These are phyloP conservation scores for Zygogramma bicolorata DNA, from an alignment of 2,888 invertebrate genomes.

Conservation along the genomic window DNA sequence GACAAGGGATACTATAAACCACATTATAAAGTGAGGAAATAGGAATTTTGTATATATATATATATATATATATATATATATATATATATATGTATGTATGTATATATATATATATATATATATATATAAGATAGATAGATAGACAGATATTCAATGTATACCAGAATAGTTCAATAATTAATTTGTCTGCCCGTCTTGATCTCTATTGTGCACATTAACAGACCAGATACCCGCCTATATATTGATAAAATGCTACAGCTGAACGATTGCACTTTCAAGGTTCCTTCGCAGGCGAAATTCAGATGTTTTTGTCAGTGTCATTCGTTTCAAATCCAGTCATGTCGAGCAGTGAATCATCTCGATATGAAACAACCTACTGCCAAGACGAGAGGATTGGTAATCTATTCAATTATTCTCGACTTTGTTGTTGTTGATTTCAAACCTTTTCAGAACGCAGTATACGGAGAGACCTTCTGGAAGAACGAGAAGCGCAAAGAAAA, in stretches of 20 bases:
- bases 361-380: conserved; percentile 30
- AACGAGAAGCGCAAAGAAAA: conserved; percentile 11
- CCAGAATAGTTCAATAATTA: too few relatives aligned
- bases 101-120: too few relatives aligned
- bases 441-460: conserved; percentile 4
- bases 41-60: too few relatives aligned
- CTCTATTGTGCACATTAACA: neutral
- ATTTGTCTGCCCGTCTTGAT: too few relatives aligned
- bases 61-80: too few relatives aligned
- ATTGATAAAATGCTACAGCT: neutral
- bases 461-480: conserved; percentile 14
- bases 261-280: neutral
- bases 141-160: too few relatives aligned
- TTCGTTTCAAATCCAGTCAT: neutral
- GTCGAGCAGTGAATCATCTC: conserved; percentile 25
- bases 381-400: conserved; percentile 38
- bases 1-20: too few relatives aligned
- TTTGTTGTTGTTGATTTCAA: neutral
- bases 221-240: neutral
- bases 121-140: too few relatives aligned
- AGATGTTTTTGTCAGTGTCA: conserved; percentile 5
- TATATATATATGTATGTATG: too few relatives aligned
- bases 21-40: too few relatives aligned
- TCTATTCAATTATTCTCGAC: neutral
- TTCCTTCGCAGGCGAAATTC: neutral